Conservation (phyloP, 1,140 invertebrate species). For the Lucilia cuprina region DNA sequence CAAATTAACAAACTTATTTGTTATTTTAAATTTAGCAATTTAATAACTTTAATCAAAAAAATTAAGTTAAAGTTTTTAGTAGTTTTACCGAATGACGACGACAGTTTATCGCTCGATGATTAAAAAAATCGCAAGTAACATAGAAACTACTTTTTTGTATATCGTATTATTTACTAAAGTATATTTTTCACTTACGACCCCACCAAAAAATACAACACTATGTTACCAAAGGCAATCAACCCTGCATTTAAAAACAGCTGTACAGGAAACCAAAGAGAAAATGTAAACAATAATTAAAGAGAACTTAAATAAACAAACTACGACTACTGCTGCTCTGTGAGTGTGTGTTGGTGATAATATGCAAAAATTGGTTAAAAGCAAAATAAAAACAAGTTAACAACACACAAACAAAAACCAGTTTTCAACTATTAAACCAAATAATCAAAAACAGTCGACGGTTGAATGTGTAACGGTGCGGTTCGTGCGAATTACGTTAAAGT, state of each 20-base stretch:
- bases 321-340: background rate
- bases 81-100: too few relatives aligned
- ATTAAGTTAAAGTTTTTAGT: too few relatives aligned
- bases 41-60: too few relatives aligned
- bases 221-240: background rate
- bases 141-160: too few relatives aligned
- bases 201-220: background rate
- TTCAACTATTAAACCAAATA: constrained; percentile 21
- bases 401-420: constrained; percentile 26
- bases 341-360: constrained; percentile 15
- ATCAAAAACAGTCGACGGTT: constrained; percentile 35
- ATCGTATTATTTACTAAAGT: too few relatives aligned
- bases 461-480: constrained; percentile 35
- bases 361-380: constrained; percentile 25
- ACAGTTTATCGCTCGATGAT: too few relatives aligned
- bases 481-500: constrained; percentile 14
- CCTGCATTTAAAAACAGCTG: constrained; percentile 20
- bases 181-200: too few relatives aligned
- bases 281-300: background rate
- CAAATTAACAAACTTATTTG: too few relatives aligned
- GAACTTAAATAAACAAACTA: background rate
- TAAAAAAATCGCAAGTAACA: too few relatives aligned
- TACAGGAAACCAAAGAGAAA: constrained; percentile 3
- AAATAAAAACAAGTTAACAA: constrained; percentile 32
- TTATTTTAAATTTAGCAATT: too few relatives aligned